Evolutionary conservation across 2,113 vertebrate species (phyloP).

Genomic region (Campylorhamphus procurvoides): DNA sequence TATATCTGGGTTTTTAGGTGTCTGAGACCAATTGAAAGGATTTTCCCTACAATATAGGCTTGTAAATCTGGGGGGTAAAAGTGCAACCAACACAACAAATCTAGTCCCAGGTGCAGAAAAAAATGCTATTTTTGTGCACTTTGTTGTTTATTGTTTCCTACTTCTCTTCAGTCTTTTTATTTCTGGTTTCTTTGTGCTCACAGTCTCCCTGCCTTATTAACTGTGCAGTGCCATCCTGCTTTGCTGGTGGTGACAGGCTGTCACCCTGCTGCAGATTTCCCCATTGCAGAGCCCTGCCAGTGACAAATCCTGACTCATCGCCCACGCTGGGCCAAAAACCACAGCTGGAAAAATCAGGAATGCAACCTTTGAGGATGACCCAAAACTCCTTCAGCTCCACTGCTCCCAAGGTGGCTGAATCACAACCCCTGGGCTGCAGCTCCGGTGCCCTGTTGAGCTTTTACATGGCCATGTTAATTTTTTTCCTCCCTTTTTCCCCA

Average conservation of each 20-base stretch:
- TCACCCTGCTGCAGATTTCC: background rate
- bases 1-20: background rate
- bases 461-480: rapidly evolving
- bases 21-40: background rate
- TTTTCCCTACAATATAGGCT: background rate
- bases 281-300: background rate
- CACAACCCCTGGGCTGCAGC: background rate
- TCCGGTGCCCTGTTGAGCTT: rapidly evolving
- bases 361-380: background rate
- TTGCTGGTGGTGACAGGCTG: slow-evolving; percentile 51
- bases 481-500: background rate
- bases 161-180: background rate
- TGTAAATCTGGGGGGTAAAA: background rate
- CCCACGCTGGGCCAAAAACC: background rate
- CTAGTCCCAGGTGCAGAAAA: background rate
- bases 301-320: slow-evolving; percentile 9
- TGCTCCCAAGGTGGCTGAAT: background rate
- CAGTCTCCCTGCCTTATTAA: background rate
- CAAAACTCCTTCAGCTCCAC: background rate
- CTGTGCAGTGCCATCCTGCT: background rate
- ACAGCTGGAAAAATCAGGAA: background rate
- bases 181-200: slow-evolving; percentile 6
- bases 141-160: rapidly evolving
- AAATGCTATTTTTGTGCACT: background rate
- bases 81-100: background rate